Evolutionary conservation across 2,113 vertebrate genomes (phyloP), one percentile per base, ranked within the genome.

Genomic region (Taxidea taxus): DNA sequence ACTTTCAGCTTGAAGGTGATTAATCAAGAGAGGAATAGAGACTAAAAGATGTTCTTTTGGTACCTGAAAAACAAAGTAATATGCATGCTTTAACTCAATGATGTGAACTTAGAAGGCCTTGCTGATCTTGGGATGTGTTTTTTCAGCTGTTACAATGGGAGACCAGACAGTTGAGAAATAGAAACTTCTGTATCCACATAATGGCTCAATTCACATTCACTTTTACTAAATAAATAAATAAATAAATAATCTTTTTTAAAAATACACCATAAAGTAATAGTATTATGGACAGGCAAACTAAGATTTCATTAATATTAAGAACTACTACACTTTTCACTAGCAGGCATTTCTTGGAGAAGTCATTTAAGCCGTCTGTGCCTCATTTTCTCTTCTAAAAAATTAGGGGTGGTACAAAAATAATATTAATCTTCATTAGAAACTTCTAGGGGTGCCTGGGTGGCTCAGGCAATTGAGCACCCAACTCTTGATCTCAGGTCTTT

Each of bases 21-120:
- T 98, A 75, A 99, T 99, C 96, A 99, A 98, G 10, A 99, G 99
- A 97, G 99, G 99, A 95, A 99, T 98, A 7, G 99, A 99, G 94
- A 99, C 97, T 97, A 99, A 98, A 93, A 99, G 98, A 77, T 99
- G 99, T 39, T 99, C 99, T 98, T 99, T 99, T 2, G 99, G 99
- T 97, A 99, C 99, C 99, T 99, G 97, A 56, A 98, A 97, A 95
- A 98, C 12, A 96, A 12, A 97, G 2, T 34, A 80, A 92, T 13
- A 80, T 7, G 70, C 5, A 81, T 25, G 18, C 34, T 68, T 4
- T 83, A 56, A 85, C 27, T 85, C 29, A 87, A 9, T n/a, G 21
- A 29, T 74, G 34, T 29, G 31, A 16, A 7, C 62, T 34, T 64
- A 64, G 29, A 68, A 87, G 14, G 23, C 10, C 31, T 13, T 74